Evolutionary conservation across 2,113 vertebrate genomes (phyloP).

Genomic region (Hippocampus barbouri): DNA sequence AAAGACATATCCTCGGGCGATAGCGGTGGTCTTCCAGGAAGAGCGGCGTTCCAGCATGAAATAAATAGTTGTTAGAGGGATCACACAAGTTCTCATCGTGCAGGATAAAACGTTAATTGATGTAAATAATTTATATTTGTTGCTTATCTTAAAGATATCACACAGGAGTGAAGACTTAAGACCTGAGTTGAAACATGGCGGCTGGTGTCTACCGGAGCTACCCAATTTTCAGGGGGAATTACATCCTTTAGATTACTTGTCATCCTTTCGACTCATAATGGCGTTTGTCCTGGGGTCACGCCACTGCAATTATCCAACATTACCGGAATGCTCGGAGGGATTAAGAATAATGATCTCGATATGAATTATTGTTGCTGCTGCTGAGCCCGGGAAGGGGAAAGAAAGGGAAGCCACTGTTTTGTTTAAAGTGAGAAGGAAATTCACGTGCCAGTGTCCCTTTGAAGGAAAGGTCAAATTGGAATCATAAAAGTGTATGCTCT

Average conservation of each 20-base stretch:
- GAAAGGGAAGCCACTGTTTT: not conserved
- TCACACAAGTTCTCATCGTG: slow-evolving; percentile 85
- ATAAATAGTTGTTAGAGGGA: slow-evolving; percentile 93
- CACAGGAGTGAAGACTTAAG: slow-evolving; percentile 69
- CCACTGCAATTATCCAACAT: slow-evolving; percentile 67
- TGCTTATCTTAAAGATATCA: slow-evolving; percentile 74
- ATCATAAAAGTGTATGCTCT: not conserved
- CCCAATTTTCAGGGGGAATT: slow-evolving; percentile 67
- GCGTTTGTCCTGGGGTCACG: slow-evolving; percentile 70
- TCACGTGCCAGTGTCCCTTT: not conserved
- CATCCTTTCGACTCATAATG: slow-evolving; percentile 64
- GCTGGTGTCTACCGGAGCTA: slow-evolving; percentile 29
- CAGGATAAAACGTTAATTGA: slow-evolving; percentile 88
- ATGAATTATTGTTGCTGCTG: slow-evolving; percentile 41
- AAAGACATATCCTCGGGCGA: slow-evolving; percentile 88
- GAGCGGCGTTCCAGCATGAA: slow-evolving; percentile 84
- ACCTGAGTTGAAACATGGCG: slow-evolving; percentile 63
- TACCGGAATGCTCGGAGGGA: slow-evolving; percentile 63
- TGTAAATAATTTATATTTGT: slow-evolving; percentile 76
- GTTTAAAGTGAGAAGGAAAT: not conserved
- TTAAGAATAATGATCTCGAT: slow-evolving; percentile 55
- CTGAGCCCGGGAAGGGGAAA: slow-evolving; percentile 10
- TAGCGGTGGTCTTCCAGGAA: slow-evolving; percentile 81
- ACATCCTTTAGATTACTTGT: slow-evolving; percentile 51
- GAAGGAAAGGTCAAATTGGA: not conserved